phyloP scores from a whole-genome alignment of 2,888 invertebrate genomes.

The Lasioglossum zephyrum region DNA sequence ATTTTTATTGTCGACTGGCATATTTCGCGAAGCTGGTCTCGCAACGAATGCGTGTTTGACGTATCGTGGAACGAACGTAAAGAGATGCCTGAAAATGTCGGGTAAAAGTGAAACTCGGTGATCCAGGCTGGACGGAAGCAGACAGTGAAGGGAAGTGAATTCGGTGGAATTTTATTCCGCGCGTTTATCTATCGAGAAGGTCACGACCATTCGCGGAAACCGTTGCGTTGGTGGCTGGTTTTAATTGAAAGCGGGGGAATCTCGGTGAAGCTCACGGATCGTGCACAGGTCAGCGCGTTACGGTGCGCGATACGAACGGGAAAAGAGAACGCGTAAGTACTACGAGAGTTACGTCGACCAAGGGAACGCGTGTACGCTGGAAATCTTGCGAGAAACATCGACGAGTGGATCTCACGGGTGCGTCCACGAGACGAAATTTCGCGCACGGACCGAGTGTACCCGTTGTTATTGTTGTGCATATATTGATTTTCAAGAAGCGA shows the following conservation, averaged over 20 bases:
- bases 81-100: slow-evolving; percentile 67
- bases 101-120: slow-evolving; percentile 69
- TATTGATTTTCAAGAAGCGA: slow-evolving; percentile 71
- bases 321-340: slow-evolving; percentile 40
- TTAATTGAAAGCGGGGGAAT: slow-evolving; percentile 62
- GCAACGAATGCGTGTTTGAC: slow-evolving; percentile 36
- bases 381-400: slow-evolving; percentile 37
- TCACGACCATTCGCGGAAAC: slow-evolving; percentile 61
- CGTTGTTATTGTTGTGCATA: slow-evolving; percentile 72
- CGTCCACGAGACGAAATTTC: slow-evolving; percentile 56
- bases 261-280: slow-evolving; percentile 42
- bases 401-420: slow-evolving; percentile 70
- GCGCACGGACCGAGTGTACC: slow-evolving; percentile 49
- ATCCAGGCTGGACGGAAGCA: slow-evolving; percentile 43
- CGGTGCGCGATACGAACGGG: slow-evolving; percentile 23
- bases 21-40: slow-evolving; percentile 47
- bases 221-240: slow-evolving; percentile 52
- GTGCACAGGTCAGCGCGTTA: slow-evolving; percentile 42
- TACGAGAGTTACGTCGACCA: slow-evolving; percentile 9
- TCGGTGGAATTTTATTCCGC: slow-evolving; percentile 39
- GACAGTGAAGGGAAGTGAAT: slow-evolving; percentile 32
- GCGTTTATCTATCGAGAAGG: slow-evolving; percentile 62
- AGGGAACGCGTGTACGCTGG: slow-evolving; percentile 56
- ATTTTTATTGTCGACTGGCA: slow-evolving; percentile 59
- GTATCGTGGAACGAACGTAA: slow-evolving; percentile 17